These are phyloP conservation scores for Typhlichthys eigenmanni DNA, from an alignment of 2,797 vertebrate species.

Conservation along the genomic window DNA sequence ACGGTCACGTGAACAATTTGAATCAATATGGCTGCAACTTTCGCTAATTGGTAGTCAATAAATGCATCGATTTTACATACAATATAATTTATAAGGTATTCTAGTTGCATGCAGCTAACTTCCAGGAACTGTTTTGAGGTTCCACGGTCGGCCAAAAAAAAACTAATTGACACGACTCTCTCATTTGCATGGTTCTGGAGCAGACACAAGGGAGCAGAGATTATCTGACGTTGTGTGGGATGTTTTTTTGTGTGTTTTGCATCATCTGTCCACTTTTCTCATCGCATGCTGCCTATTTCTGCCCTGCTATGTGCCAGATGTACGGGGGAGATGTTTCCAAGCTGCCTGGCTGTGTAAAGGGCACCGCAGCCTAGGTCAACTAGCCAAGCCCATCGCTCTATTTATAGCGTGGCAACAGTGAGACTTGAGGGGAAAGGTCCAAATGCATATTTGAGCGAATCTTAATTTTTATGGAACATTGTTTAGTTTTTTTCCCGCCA, in stretches of 20 bases:
- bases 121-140: too few species aligned
- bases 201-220: conserved; percentile 1
- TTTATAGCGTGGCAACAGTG: conserved; percentile 35
- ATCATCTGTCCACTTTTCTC: conserved; percentile 49
- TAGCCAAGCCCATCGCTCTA: conserved; percentile 27
- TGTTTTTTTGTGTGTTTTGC: conserved; percentile 2
- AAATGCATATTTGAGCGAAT: background rate
- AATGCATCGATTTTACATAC: too few species aligned
- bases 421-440: conserved; percentile 28
- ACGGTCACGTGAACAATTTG: too few species aligned
- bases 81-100: too few species aligned
- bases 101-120: too few species aligned
- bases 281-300: conserved; percentile 35
- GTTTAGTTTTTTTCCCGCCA: too few species aligned
- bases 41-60: too few species aligned
- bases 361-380: conserved; percentile 28
- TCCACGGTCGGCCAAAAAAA: too few species aligned
- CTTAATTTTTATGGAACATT: too few species aligned
- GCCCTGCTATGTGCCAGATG: conserved; percentile 60
- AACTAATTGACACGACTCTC: too few species aligned
- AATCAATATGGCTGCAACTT: too few species aligned
- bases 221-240: conserved; percentile 4
- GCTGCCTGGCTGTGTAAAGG: conserved; percentile 28
- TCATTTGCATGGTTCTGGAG: too few species aligned
- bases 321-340: conserved; percentile 38